phyloP scores from a whole-genome alignment of 2,113 vertebrate species.

The Amia ocellicauda region DNA sequence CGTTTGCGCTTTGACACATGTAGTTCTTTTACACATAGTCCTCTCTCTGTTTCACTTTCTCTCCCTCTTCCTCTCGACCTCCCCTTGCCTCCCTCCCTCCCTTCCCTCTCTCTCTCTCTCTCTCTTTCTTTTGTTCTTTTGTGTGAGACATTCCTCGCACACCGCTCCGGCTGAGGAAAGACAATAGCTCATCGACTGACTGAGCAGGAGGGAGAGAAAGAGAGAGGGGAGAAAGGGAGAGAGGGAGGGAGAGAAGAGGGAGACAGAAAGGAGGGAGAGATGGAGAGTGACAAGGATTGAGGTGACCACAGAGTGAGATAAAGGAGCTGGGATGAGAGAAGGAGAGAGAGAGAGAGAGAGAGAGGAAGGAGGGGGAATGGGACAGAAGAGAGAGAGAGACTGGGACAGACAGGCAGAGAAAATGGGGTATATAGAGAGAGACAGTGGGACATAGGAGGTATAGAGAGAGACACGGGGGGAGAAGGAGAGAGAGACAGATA shows the following conservation, averaged over 20 bases:
- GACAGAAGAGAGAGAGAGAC: too few relatives aligned
- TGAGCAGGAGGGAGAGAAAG: slow-evolving; percentile 29
- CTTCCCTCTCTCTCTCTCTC: slow-evolving; percentile 5
- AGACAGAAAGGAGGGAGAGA: slow-evolving; percentile 36
- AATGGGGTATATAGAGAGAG: too few relatives aligned
- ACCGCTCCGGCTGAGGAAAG: slow-evolving; percentile 7
- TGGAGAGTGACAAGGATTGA: slow-evolving; percentile 32
- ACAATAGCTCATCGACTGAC: slow-evolving; percentile 34
- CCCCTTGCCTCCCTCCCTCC: background rate
- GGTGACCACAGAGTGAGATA: slow-evolving; percentile 15
- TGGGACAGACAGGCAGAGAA: too few relatives aligned
- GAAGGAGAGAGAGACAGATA: slow-evolving; percentile 16
- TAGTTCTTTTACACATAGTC: background rate
- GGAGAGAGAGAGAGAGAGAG: slow-evolving; percentile 28
- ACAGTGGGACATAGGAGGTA: background rate
- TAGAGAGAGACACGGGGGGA: too few relatives aligned
- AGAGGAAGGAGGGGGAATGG: too few relatives aligned
- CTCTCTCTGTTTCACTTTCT: slow-evolving; percentile 14
- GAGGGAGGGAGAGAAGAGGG: background rate
- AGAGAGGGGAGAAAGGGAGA: slow-evolving; percentile 20
- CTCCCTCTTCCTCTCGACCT: slow-evolving; percentile 37
- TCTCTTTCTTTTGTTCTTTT: slow-evolving; percentile 62
- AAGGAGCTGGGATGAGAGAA: too few relatives aligned
- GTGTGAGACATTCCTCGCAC: slow-evolving; percentile 58
- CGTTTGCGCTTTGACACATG: too few relatives aligned